A percentile compares a stretch with the other conserved stretches of the same genome.
These are phyloP conservation scores for Odocoileus virginianus DNA, from an alignment of 2,113 vertebrate genomes.

Conservation along the genomic window DNA sequence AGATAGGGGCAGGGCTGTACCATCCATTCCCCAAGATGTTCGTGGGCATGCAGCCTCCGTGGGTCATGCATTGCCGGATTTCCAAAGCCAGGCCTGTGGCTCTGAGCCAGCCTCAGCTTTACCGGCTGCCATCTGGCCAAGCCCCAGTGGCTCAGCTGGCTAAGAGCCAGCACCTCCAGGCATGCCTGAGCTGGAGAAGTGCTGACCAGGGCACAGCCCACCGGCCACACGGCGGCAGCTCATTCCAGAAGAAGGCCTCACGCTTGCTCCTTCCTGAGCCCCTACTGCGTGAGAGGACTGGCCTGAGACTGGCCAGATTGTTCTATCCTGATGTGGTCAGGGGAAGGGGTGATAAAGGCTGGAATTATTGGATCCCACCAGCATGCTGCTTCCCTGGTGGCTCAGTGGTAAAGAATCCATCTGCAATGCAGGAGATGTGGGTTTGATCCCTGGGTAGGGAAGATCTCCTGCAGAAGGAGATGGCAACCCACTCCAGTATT, in stretches of 20 bases:
- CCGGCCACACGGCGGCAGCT: neutral
- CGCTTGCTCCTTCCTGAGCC: neutral
- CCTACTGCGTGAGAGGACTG: neutral
- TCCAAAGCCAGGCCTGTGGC: conserved; percentile 7
- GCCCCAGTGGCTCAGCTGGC: conserved; percentile 15
- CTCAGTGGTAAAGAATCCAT: neutral
- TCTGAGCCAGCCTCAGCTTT: neutral
- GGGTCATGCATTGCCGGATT: neutral
- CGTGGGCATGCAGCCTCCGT: neutral
- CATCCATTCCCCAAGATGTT: neutral
- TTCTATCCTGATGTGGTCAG: neutral
- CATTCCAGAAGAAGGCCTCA: neutral
- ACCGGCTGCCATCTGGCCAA: conserved; percentile 28
- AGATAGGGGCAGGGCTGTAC: neutral
- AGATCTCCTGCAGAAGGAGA: neutral
- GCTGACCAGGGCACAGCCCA: neutral
- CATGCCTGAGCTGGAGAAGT: neutral
- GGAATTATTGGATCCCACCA: neutral
- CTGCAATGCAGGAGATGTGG: neutral
- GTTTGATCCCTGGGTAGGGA: neutral
- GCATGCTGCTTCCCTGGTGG: neutral
- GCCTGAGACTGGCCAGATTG: neutral
- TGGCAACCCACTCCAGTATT: neutral
- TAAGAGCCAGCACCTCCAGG: neutral
- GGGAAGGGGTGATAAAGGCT: neutral